Percentiles rank a stretch among this genome's conserved stretches.
Conservation (phyloP, 2,113 vertebrate genomes). For the Danio rerio region DNA sequence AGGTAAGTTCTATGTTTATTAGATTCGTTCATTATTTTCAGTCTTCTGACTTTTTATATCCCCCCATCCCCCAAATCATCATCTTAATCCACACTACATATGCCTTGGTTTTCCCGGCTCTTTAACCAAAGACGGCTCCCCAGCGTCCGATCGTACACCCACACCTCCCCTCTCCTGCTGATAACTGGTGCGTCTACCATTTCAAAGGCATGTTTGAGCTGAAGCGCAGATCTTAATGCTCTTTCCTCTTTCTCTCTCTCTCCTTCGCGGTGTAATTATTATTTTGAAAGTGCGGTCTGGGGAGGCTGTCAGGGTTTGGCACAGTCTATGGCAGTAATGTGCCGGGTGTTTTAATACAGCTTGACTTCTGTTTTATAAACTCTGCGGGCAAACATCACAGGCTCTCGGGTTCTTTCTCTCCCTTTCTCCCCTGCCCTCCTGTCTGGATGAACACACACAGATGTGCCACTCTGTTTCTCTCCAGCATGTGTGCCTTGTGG, state of each 20-base stretch:
- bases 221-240: conserved; percentile 67
- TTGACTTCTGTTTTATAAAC: conserved; percentile 72
- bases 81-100: conserved; percentile 52
- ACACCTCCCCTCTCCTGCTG: conserved; percentile 59
- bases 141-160: conserved; percentile 32
- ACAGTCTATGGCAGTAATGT: conserved; percentile 60
- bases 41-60: conserved; percentile 11
- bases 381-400: conserved; percentile 69
- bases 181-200: conserved; percentile 74
- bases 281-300: conserved; percentile 68
- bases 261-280: conserved; percentile 70
- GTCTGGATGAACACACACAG: conserved; percentile 48
- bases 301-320: conserved; percentile 68
- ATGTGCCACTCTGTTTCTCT: conserved; percentile 36
- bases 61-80: neutral
- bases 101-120: conserved; percentile 39
- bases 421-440: conserved; percentile 25
- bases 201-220: conserved; percentile 67
- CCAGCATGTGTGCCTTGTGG: conserved; percentile 20
- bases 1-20: conserved; percentile 18
- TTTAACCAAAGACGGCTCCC: conserved; percentile 23
- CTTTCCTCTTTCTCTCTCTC: conserved; percentile 54
- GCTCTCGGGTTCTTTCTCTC: neutral
- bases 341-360: conserved; percentile 65
- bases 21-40: conserved; percentile 12